Evolutionary conservation across 2,113 vertebrate species (phyloP), one percentile per base, ranked within the genome.

Genomic region (Mormyrus lacerda): DNA sequence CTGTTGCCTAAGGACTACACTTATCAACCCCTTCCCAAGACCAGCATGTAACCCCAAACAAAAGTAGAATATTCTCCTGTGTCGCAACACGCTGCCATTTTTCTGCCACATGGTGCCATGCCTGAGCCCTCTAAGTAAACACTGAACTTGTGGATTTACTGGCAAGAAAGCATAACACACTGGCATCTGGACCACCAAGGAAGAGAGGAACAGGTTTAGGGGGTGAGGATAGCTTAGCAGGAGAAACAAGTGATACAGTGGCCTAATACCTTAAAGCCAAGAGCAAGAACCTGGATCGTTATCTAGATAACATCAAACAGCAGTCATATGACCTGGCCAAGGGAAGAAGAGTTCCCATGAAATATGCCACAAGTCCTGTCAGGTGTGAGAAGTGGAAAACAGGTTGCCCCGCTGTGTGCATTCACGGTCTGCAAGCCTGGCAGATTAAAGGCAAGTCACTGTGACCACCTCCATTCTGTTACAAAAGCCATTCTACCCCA

Each of bases 251-350:
- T 6, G 19, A 42, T 82, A 45, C 8, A 42, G 85, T 55, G 15
- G 48, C 31, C 61, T 87, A 79, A 87, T 79, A 31, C 50, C 31
- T 76, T 87, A 87, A 90, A 90, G 50, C 19, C 85, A 21, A 76
- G 61, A 45, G 27, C 15, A n/a, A 1, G 35, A 35, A 65, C n/a
- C 27, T 17, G 31, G 8, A 76, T 17, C 73, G 35, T 42, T 47
- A 87, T 85, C 89, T 83, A 42, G 69, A 61, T 61, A 2, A 53
- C 13, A 35, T 90, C 85, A 82, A 39, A 9, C 87, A 44, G 21
- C n/a, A 39, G 39, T 82, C 44, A 58, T 88, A 19, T 90, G 86
- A 90, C n/a, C 47, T 4, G 9, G 15, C 44, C 11, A 50, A 47
- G 50, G 10, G 17, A 55, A 15, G 85, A 45, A 27, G 83, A 35